Evolutionary conservation across 2,797 vertebrate species (phyloP).

Genomic region (Pseudotriccus pelzelni): DNA sequence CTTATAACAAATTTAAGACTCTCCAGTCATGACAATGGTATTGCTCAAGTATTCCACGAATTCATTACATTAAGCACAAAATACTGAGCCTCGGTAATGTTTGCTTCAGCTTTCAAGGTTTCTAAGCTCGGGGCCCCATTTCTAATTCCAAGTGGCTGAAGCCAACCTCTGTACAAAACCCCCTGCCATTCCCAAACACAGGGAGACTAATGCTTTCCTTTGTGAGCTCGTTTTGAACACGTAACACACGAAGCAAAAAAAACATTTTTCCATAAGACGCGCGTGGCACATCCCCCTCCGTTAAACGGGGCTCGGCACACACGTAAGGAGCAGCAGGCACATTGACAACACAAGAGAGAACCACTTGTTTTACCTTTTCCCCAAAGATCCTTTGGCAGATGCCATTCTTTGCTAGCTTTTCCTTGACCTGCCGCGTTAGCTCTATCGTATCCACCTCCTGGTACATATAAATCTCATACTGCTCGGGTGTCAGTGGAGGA

Average conservation of each 20-base stretch:
- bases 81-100: neutral
- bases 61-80: constrained; percentile 20
- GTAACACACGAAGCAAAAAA: neutral
- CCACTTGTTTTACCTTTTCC: constrained; percentile 84
- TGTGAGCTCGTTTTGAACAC: neutral
- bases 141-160: neutral
- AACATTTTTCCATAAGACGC: neutral
- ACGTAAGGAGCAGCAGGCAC: neutral
- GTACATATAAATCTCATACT: constrained; percentile 94
- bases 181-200: neutral
- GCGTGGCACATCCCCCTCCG: neutral
- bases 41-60: constrained; percentile 41
- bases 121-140: neutral
- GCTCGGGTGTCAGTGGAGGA: constrained; percentile 87
- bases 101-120: neutral
- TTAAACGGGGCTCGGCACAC: neutral
- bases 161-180: neutral
- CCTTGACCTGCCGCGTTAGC: constrained; percentile 90
- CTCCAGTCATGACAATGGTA: constrained; percentile 9
- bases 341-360: constrained; percentile 36
- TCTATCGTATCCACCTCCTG: constrained; percentile 91
- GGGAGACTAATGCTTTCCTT: neutral
- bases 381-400: constrained; percentile 93
- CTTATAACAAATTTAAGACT: constrained; percentile 31
- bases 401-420: constrained; percentile 92